phyloP scores from a whole-genome alignment of 1,140 invertebrate species.

The Drepana arcuata region DNA sequence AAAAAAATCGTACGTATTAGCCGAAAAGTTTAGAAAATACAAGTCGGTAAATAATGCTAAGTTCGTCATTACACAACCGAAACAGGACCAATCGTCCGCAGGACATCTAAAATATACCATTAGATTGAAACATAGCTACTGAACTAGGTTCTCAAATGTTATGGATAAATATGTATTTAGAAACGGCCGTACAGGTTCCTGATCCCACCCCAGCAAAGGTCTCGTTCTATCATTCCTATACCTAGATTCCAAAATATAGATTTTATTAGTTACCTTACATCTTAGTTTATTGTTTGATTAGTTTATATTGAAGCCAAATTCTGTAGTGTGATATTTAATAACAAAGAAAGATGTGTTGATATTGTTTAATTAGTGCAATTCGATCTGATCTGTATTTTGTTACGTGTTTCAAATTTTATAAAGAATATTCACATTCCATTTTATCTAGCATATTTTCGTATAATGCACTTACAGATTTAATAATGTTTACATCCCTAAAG shows the following conservation, averaged over 20 bases:
- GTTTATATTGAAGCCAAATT: constrained; percentile 48
- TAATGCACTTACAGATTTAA: constrained; percentile 8
- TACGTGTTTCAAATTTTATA: constrained; percentile 54
- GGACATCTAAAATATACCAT: constrained; percentile 61
- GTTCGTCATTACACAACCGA: constrained; percentile 53
- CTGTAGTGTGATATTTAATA: constrained; percentile 40
- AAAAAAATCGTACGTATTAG: constrained; percentile 48
- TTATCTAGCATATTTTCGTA: constrained; percentile 13
- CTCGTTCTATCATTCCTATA: constrained; percentile 48
- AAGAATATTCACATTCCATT: constrained; percentile 55
- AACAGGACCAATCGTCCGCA: constrained; percentile 23
- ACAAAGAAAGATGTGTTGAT: constrained; percentile 30
- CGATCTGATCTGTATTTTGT: constrained; percentile 59
- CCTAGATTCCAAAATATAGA: constrained; percentile 6
- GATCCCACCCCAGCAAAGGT: constrained; percentile 41
- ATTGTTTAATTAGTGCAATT: constrained; percentile 40
- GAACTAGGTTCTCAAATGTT: constrained; percentile 19
- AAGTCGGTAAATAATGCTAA: constrained; percentile 45
- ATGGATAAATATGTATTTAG: constrained; percentile 7
- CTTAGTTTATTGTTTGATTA: constrained; percentile 34
- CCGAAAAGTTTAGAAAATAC: constrained; percentile 55
- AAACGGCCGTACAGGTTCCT: constrained; percentile 15
- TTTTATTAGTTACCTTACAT: constrained; percentile 40
- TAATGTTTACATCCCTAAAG: too few relatives aligned
- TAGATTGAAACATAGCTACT: constrained; percentile 42